Conservation (phyloP, 2,113 vertebrate species). For the Calidris pygmaea region DNA sequence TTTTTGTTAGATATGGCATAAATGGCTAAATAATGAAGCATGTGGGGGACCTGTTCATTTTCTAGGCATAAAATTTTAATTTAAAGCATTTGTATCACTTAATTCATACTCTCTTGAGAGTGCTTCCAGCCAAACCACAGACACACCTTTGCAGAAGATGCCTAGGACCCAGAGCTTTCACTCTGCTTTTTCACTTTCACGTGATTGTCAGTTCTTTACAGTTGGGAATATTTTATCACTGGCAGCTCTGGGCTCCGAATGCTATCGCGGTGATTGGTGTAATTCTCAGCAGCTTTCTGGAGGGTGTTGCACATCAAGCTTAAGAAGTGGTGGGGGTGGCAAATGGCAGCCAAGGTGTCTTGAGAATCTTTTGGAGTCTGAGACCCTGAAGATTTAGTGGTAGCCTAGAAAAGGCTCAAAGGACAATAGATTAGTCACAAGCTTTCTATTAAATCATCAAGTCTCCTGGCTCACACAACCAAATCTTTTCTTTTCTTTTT, state of each 20-base stretch:
- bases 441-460: not conserved
- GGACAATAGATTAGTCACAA: not conserved
- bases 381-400: not conserved
- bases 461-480: not conserved
- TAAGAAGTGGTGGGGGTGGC: not conserved
- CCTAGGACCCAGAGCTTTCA: not conserved
- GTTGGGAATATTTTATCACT: not conserved
- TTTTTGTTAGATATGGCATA: not conserved
- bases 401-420: not conserved
- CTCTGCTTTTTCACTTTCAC: not conserved
- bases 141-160: not conserved
- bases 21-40: not conserved
- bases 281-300: not conserved
- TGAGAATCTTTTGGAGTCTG: not conserved
- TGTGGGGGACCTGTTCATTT: not conserved
- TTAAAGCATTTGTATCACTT: not conserved
- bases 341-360: not conserved
- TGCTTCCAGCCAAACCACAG: not conserved
- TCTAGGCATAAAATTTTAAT: not conserved
- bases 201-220: not conserved
- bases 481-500: not conserved
- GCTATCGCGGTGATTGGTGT: not conserved
- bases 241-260: not conserved
- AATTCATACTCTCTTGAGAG: not conserved
- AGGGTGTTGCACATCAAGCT: not conserved